Base-by-base conservation (phyloP, 1,140 invertebrate genomes). In the Drosophila subpulchrella region DNA sequence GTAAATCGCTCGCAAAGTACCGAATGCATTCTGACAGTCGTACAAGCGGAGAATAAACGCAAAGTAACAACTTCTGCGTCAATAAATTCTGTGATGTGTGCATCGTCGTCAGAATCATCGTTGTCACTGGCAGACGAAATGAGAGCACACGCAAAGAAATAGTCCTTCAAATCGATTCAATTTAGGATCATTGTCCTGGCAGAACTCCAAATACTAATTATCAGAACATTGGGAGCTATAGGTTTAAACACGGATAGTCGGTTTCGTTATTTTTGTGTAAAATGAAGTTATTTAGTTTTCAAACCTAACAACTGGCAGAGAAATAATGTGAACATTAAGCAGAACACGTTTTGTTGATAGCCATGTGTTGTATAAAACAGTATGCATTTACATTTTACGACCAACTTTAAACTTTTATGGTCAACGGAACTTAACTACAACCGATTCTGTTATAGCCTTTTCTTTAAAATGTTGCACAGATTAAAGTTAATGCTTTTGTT, bases 41-140 rank as follows among this genome's bases (percentile, higher is more conserved):
- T 44, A 42, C 50, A 67, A 61, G 51, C 54, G 59, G 38, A 70
- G 51, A 75, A 77, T 79, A 67, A 47, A 55, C 62, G 62, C 67
- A 79, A 81, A 78, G 44, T 63, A 65, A 58, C 70, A 72, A 61
- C 72, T 62, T 85, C 50, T 67, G 61, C 70, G 75, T 88, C 75
- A 82, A 89, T 86, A 89, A 89, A 89, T 80, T 86, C 55, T 65
- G 58, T 68, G 82, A 78, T 88, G 65, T 82, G 72, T 60, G 59
- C 65, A 70, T 55, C 75, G 75, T 51, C 61, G 46, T 54, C 76
- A 42, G 34, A 50, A 58, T 46, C 51, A 55, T 20, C 20, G 67
- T 60, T 51, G 34, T 34, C 11, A 58, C 15, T 56, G 27, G 20
- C 17, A 39, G 32, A 11, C n/a, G 17, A 24, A 47, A 41, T 34